Evolutionary conservation across 2,797 vertebrate species (phyloP).

Genomic region (Molossus alvarezi): DNA sequence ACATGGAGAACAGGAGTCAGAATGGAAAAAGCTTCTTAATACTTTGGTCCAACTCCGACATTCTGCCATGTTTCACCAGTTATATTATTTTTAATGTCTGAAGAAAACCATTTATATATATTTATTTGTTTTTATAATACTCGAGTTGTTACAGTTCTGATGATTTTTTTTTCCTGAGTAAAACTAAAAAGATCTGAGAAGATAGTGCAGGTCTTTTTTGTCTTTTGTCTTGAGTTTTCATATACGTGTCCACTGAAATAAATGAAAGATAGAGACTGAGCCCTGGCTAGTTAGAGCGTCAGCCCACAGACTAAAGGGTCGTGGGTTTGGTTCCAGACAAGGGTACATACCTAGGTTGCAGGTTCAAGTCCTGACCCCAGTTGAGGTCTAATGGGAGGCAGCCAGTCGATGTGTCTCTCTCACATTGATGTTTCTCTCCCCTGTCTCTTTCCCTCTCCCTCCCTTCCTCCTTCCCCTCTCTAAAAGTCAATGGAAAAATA

Average conservation of each 20-base stretch:
- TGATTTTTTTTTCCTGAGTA: background rate
- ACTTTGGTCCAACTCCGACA: slow-evolving; percentile 4
- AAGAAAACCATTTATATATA: slow-evolving; percentile 13
- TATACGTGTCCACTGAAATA: slow-evolving; percentile 4
- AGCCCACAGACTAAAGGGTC: too few species aligned
- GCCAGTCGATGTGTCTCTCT: too few species aligned
- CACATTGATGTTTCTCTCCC: too few species aligned
- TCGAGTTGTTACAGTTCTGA: background rate
- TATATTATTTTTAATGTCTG: background rate
- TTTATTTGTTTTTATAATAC: slow-evolving; percentile 71
- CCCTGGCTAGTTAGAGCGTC: too few species aligned
- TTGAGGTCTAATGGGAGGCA: too few species aligned
- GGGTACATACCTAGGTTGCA: too few species aligned
- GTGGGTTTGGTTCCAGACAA: too few species aligned
- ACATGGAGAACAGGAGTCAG: background rate
- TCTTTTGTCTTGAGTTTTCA: slow-evolving; percentile 25
- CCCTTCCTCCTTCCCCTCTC: too few species aligned
- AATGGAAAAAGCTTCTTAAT: background rate
- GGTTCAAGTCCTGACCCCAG: too few species aligned
- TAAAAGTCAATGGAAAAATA: too few species aligned
- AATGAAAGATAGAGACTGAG: background rate
- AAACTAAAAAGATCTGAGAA: slow-evolving; percentile 33
- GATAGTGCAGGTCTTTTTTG: background rate
- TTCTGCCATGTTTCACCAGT: background rate
- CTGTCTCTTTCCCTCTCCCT: too few species aligned